Evolutionary conservation across 2,797 vertebrate genomes (phyloP).

Genomic region (Coccyzus lansbergi): DNA sequence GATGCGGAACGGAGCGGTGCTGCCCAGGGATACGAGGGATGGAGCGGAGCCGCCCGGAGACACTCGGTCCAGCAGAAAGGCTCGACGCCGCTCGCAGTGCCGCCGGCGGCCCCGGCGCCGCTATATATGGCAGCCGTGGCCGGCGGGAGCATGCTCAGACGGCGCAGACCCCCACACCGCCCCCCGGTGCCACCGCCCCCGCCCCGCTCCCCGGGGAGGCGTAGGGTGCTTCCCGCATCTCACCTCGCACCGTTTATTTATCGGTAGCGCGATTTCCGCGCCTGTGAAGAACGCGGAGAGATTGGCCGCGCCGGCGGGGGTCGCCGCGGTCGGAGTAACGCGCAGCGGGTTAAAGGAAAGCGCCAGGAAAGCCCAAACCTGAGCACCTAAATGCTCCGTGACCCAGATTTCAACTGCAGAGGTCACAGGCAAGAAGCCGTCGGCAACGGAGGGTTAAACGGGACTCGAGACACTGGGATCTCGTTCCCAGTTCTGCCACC

Average conservation of each 20-base stretch:
- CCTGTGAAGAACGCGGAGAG: neutral
- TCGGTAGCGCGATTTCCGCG: rapidly evolving
- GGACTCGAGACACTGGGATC: neutral
- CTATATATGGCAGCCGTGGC: conserved; percentile 72
- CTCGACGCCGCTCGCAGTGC: no score
- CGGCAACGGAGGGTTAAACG: neutral
- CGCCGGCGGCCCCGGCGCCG: neutral
- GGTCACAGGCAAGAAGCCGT: neutral
- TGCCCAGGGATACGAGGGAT: no score
- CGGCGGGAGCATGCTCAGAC: conserved; percentile 74
- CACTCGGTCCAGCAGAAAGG: no score
- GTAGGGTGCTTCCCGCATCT: neutral
- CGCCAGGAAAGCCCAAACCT: neutral
- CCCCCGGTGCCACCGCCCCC: neutral
- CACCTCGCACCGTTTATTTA: no score
- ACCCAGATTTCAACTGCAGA: neutral
- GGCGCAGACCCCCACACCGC: conserved; percentile 59
- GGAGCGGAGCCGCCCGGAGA: no score
- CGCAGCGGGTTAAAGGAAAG: rapidly evolving
- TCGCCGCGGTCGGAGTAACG: rapidly evolving
- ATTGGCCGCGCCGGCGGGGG: neutral
- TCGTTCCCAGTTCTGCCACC: neutral
- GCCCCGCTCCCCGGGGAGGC: neutral
- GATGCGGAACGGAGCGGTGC: no score
- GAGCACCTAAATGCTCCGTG: rapidly evolving